phyloP scores from a whole-genome alignment of 2,888 invertebrate species.

The Seira musarum region DNA sequence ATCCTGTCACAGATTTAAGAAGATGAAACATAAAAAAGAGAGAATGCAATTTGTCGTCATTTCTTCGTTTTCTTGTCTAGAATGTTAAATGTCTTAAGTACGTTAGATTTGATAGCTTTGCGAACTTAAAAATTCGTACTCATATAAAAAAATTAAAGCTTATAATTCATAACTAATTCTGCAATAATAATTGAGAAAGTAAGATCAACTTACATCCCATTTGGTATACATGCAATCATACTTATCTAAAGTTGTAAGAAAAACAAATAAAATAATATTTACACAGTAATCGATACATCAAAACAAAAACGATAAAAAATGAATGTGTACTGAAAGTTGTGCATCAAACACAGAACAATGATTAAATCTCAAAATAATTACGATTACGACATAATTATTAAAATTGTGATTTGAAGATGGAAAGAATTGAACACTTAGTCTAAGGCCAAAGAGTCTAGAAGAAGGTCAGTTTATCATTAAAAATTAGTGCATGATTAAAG shows the following conservation, averaged over 20 bases:
- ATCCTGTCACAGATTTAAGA: background rate
- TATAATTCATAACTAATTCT: background rate
- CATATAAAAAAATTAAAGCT: background rate
- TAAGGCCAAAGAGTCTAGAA: background rate
- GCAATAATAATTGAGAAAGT: background rate
- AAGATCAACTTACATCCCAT: slow-evolving; percentile 26
- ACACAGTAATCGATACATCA: background rate
- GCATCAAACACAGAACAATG: background rate
- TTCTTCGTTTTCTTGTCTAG: background rate
- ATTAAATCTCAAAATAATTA: background rate
- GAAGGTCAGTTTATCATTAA: background rate
- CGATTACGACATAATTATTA: background rate
- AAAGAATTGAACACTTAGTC: background rate
- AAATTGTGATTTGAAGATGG: background rate
- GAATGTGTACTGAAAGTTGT: background rate
- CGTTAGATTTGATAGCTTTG: background rate
- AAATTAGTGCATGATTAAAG: no score
- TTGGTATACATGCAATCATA: background rate
- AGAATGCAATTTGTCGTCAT: background rate
- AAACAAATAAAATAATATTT: background rate
- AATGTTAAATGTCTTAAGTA: background rate
- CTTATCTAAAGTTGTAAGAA: background rate
- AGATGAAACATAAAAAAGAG: slow-evolving; percentile 19
- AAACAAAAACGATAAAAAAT: background rate
- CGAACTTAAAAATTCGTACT: background rate